A percentile compares a stretch with the other conserved stretches of the same genome.
These are phyloP conservation scores for Hymenochirus boettgeri DNA, from an alignment of 2,113 vertebrate species.

Conservation along the genomic window DNA sequence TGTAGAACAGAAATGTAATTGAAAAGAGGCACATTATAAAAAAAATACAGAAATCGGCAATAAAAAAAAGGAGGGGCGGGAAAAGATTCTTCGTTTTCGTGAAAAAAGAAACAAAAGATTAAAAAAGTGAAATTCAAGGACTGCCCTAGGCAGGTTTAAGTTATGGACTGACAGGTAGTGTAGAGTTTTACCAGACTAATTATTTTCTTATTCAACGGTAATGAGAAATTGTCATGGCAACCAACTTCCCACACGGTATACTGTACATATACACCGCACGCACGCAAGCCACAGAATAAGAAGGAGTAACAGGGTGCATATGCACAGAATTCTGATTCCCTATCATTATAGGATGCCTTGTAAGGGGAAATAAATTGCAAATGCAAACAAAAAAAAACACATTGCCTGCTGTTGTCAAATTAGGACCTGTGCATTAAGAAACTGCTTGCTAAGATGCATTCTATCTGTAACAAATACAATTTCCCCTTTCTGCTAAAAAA, in stretches of 20 bases:
- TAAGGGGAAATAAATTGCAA: constrained; percentile 12
- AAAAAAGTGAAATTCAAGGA: constrained; percentile 52
- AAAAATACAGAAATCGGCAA: constrained; percentile 27
- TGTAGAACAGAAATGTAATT: constrained; percentile 19
- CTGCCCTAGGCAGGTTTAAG: constrained; percentile 70
- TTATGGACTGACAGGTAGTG: constrained; percentile 73
- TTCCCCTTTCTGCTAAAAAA: no score
- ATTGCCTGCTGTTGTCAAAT: constrained; percentile 2
- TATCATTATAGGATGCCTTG: not conserved
- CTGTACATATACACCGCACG: constrained; percentile 47
- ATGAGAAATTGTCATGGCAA: constrained; percentile 84
- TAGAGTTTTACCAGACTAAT: constrained; percentile 77
- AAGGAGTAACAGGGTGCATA: constrained; percentile 43
- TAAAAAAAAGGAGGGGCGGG: not conserved
- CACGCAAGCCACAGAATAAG: constrained; percentile 30
- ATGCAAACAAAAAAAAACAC: constrained; percentile 11
- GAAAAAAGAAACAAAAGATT: constrained; percentile 34
- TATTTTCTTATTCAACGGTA: constrained; percentile 82
- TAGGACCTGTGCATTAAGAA: not conserved
- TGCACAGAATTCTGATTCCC: constrained; percentile 18
- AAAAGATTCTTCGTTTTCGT: constrained; percentile 17
- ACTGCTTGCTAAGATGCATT: no score
- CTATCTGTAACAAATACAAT: no score
- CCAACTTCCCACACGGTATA: constrained; percentile 62
- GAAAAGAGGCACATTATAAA: no score